Conservation (phyloP, 2,797 vertebrate genomes). For the Sparidentex hasta region DNA sequence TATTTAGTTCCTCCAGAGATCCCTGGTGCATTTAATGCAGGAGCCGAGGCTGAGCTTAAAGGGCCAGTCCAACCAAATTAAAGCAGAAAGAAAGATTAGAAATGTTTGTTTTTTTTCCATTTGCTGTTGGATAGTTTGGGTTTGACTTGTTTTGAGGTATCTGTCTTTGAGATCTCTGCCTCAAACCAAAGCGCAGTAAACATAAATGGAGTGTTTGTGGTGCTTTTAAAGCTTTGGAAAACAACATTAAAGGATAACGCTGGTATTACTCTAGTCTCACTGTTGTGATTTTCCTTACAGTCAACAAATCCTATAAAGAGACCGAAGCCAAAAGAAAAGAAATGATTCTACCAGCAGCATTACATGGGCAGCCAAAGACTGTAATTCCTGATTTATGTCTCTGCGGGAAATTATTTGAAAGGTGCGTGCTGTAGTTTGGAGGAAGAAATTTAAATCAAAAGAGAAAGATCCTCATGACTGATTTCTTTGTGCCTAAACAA, state of each 20-base stretch:
- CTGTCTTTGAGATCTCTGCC: neutral
- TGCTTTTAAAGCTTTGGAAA: neutral
- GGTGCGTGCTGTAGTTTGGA: no score
- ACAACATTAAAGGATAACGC: neutral
- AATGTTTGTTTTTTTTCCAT: neutral
- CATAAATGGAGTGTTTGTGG: neutral
- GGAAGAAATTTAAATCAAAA: no score
- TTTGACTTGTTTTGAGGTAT: neutral
- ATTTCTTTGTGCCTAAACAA: no score
- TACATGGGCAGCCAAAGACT: neutral
- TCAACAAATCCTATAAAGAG: constrained; percentile 1
- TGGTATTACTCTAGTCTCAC: neutral
- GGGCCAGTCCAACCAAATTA: constrained; percentile 3
- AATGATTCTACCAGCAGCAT: neutral
- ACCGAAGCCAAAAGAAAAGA: constrained; percentile 1
- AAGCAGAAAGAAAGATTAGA: neutral
- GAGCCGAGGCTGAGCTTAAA: neutral
- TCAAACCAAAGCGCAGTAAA: neutral
- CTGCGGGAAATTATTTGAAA: no score
- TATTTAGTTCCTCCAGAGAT: constrained; percentile 7
- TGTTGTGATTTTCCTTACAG: neutral
- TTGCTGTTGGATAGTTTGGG: neutral
- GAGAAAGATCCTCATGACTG: no score
- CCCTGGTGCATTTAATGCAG: neutral
- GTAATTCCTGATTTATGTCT: neutral